Base-by-base conservation (phyloP, 2,113 vertebrate species). In the Bubo scandiacus region DNA sequence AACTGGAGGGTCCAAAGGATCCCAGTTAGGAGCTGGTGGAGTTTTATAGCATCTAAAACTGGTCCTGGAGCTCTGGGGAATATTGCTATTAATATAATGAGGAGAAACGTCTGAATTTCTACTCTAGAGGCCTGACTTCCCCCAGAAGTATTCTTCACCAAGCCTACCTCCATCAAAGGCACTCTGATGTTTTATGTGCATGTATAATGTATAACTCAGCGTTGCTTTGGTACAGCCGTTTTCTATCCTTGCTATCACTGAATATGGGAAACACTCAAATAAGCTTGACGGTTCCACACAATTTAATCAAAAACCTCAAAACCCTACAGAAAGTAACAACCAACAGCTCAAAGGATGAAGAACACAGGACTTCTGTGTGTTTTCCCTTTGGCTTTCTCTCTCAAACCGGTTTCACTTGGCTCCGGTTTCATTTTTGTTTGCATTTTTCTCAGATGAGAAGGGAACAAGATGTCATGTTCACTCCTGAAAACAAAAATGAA, bases 391-490 rank as follows among this genome's bases (percentile, higher is more conserved):
- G 83, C 85, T 91, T 94, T 90, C 80, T 90, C 75, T 74, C 82
- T 90, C 82, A 86, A 84, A 92, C 63, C 86, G 92, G 83, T 93
- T 96, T 97, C 15, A 2, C 47, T 93, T 96, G 95, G 95, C 92
- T 96, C 42, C 32, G 47, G 80, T 88, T 96, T 95, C 19, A 95
- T 95, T 97, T 96, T 94, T 96, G 95, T 96, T 95, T 93, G 92
- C 92, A 94, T 96, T 96, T 92, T 96, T 94, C 82, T 94, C 75
- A 45, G 80, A 92, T 93, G 92, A 97, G 88, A 93, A 91, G 83
- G 75, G 90, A 93, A 86, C 86, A 93, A 93, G 83, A 92, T 94
- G 92, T 93, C 85, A 96, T 74, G 92, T 71, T 86, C 88, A 59
- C 80, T 86, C 73, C 57, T 74, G 80, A 89, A 88, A 95, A 81